A percentile compares a stretch with the other conserved stretches of the same genome.
These are phyloP conservation scores for Thaumatotibia leucotreta DNA, from an alignment of 1,140 invertebrate species.

Conservation along the genomic window DNA sequence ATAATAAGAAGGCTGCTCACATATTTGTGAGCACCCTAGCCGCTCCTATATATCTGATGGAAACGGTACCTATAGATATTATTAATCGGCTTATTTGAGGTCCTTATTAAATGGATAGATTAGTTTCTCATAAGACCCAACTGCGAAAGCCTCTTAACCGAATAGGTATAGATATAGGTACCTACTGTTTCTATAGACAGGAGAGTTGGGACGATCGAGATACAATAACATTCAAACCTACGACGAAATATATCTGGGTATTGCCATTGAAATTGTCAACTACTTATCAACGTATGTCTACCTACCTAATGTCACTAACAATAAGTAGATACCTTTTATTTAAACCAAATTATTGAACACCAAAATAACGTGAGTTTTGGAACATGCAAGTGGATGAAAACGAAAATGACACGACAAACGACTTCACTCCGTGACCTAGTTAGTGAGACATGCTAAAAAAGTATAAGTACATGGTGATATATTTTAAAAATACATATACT, in stretches of 20 bases:
- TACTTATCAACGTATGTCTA: too few relatives aligned
- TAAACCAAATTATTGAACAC: too few relatives aligned
- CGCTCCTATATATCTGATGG: too few relatives aligned
- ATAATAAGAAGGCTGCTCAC: too few relatives aligned
- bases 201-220: not conserved
- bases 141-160: not conserved
- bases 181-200: not conserved
- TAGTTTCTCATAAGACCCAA: not conserved
- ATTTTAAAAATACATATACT: too few relatives aligned
- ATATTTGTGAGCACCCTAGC: too few relatives aligned
- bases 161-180: too few relatives aligned
- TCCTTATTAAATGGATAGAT: not conserved
- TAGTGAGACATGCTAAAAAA: not conserved
- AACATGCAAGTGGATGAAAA: not conserved
- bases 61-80: not conserved
- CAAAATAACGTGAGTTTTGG: not conserved
- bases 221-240: not conserved
- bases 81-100: not conserved
- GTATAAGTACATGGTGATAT: not conserved
- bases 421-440: not conserved
- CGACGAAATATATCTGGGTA: too few relatives aligned
- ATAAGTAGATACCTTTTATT: too few relatives aligned
- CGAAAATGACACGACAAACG: not conserved
- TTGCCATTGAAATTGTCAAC: too few relatives aligned
- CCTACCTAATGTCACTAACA: too few relatives aligned